phyloP scores from a whole-genome alignment of 2,797 vertebrate species.

The Hydrolagus colliei region DNA sequence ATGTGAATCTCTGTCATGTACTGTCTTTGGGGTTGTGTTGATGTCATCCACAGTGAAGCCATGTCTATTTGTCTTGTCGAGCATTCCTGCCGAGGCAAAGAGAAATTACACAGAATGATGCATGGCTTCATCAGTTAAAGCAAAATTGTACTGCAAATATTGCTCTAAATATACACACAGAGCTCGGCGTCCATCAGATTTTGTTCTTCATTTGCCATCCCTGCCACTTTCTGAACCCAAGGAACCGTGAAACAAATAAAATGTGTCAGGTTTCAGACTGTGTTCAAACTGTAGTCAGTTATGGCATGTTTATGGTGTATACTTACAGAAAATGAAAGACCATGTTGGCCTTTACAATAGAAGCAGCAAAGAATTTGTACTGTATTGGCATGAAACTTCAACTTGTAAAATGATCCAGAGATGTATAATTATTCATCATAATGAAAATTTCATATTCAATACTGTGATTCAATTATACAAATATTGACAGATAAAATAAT shows the following conservation, averaged over 20 bases:
- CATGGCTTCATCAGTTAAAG: conserved; percentile 35
- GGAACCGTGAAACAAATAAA: conserved; percentile 27
- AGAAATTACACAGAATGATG: conserved; percentile 42
- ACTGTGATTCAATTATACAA: conserved; percentile 47
- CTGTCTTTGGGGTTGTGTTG: conserved; percentile 57
- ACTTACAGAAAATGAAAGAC: background rate
- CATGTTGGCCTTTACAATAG: background rate
- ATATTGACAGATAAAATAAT: conserved; percentile 57
- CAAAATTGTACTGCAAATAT: conserved; percentile 30
- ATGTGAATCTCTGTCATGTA: conserved; percentile 46
- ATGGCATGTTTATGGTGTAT: too few relatives aligned
- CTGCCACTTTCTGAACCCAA: conserved; percentile 36
- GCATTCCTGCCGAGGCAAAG: conserved; percentile 62
- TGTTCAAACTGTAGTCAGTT: background rate
- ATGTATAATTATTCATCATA: conserved; percentile 46
- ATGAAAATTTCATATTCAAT: conserved; percentile 54
- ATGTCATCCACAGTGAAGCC: conserved; percentile 51
- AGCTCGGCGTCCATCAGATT: conserved; percentile 22
- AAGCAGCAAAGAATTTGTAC: conserved; percentile 18
- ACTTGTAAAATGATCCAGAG: conserved; percentile 32
- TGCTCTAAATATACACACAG: conserved; percentile 34
- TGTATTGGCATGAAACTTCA: conserved; percentile 42
- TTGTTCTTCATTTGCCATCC: conserved; percentile 30
- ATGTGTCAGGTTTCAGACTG: background rate
- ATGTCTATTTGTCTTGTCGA: conserved; percentile 53